Evolutionary conservation across 2,113 vertebrate species (phyloP), one percentile per base, ranked within the genome.

Genomic region (Aptenodytes patagonicus): DNA sequence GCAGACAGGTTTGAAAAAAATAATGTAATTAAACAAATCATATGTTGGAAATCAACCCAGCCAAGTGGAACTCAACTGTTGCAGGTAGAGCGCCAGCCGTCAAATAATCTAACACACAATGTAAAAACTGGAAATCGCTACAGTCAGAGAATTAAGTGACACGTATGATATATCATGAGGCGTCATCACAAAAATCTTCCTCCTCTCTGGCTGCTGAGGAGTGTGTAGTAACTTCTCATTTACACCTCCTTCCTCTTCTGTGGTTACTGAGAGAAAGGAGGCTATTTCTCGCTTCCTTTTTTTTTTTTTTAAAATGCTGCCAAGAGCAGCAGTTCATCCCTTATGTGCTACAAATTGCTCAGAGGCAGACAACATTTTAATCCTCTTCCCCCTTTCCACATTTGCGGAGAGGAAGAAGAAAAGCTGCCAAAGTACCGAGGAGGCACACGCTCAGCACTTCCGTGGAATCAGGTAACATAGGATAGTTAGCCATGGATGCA

Each of bases 31-130:
- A 42, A 92, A 92, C n/a, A 87, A 60, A 65, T 60, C 52, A 36
- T 29, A 92, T 4, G 22, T 71, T 85, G 82, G 65, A 88, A 90
- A 96, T 69, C 44, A 87, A 83, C 87, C 92, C 87, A 93, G 90
- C 87, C 95, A 97, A 93, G 66, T 95, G 93, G 97, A 96, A 97
- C 73, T 89, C 96, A 97, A 97, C 90, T 95, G 96, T 19, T 91
- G 87, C 55, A 97, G 83, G 68, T 75, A 52, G 62, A 96, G 54
- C 97, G 89, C 61, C 90, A 96, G 90, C 81, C 73, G 81, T 22
- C 76, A 76, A 94, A 95, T 49, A 38, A 90, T 13, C 7, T 6
- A 58, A 94, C 54, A 61, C 58, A 73, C 5, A 54, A 90, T 60
- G 25, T 91, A 77, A 51, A 81, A 62, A 31, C 52, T 91, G 83